A percentile compares a stretch with the other conserved stretches of the same genome.
Evolutionary conservation across 2,113 vertebrate genomes (phyloP).

Genomic region (Gorsachius goisagi): DNA sequence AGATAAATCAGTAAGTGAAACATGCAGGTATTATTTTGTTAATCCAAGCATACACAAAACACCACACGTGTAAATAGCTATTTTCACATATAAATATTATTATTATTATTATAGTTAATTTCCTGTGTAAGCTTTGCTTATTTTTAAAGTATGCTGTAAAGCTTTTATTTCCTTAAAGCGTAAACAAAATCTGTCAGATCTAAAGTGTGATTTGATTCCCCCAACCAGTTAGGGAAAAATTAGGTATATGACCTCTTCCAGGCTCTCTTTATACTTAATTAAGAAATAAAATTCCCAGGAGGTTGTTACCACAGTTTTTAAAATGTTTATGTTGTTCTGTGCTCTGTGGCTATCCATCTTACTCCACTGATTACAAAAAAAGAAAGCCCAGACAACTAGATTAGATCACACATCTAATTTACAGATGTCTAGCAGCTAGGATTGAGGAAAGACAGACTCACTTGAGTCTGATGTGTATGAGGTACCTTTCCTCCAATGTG

Average conservation of each 20-base stretch:
- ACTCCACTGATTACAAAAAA: not conserved
- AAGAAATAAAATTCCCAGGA: not conserved
- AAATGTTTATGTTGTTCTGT: not conserved
- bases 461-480: accelerated
- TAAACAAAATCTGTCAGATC: not conserved
- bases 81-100: not conserved
- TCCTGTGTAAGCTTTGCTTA: not conserved
- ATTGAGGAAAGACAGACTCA: not conserved
- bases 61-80: accelerated
- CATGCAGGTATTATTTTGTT: not conserved
- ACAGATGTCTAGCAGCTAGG: not conserved
- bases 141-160: not conserved
- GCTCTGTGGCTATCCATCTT: not conserved
- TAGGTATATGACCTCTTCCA: not conserved
- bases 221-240: not conserved
- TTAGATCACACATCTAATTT: not conserved
- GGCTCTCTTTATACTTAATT: not conserved
- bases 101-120: not conserved
- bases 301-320: not conserved
- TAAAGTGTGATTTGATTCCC: not conserved
- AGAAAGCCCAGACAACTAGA: not conserved
- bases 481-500: not conserved
- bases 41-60: not conserved
- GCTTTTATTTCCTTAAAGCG: not conserved
- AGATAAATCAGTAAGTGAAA: not conserved